Conservation (phyloP, 2,797 vertebrate species). For the Catharus ustulatus region DNA sequence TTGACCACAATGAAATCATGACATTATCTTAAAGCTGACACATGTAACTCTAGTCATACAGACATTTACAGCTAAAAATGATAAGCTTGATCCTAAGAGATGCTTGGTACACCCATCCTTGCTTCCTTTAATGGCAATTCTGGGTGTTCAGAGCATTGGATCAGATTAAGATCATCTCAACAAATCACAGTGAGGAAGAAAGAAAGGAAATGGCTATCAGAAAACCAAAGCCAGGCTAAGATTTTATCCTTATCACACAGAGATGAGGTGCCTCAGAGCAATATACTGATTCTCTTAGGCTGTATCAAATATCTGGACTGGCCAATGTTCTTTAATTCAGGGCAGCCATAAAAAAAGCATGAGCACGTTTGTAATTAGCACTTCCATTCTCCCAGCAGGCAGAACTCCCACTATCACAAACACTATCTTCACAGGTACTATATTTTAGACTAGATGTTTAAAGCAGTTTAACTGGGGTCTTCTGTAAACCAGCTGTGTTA, state of each 20-base stretch:
- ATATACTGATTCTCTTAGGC: background rate
- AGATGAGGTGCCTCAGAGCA: slow-evolving; percentile 1
- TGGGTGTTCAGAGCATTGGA: background rate
- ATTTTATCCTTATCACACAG: slow-evolving; percentile 21
- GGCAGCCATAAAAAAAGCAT: background rate
- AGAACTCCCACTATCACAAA: background rate
- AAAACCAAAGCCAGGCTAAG: slow-evolving; percentile 10
- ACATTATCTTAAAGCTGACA: slow-evolving; percentile 41
- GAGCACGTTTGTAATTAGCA: background rate
- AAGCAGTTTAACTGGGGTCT: background rate
- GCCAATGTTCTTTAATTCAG: background rate
- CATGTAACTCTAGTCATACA: slow-evolving; percentile 29
- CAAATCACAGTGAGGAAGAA: slow-evolving; percentile 6
- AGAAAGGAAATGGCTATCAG: slow-evolving; percentile 30
- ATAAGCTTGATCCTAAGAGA: slow-evolving; percentile 36
- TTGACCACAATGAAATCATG: slow-evolving; percentile 38
- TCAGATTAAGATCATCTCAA: background rate
- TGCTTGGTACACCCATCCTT: background rate
- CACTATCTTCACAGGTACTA: background rate
- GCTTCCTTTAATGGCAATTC: background rate
- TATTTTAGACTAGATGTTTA: background rate
- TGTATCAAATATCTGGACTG: background rate
- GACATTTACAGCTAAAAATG: slow-evolving; percentile 33
- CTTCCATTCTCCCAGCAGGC: background rate
- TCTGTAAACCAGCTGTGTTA: background rate